phyloP scores from a whole-genome alignment of 2,797 vertebrate species.

The Gallinago nigripennis region DNA sequence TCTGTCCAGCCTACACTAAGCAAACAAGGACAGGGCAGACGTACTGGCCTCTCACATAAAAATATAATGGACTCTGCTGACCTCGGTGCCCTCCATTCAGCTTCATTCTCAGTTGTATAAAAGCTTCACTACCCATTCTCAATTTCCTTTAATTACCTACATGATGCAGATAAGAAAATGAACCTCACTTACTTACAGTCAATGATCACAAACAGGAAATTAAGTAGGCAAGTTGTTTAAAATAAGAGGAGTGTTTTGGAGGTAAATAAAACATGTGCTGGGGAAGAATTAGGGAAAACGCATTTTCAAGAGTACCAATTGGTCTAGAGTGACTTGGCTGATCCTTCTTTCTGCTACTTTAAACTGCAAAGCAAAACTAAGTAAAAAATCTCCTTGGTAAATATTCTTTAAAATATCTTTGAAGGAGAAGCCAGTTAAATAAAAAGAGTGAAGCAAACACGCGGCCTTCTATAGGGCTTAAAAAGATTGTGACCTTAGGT shows the following conservation, averaged over 20 bases:
- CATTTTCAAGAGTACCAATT: slow-evolving; percentile 13
- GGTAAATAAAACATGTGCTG: slow-evolving; percentile 74
- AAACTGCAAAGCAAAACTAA: slow-evolving; percentile 62
- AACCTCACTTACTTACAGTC: slow-evolving; percentile 83
- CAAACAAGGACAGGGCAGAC: slow-evolving; percentile 86
- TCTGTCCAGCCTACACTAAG: slow-evolving; percentile 83
- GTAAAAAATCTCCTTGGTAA: slow-evolving; percentile 74
- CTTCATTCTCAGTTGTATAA: slow-evolving; percentile 84
- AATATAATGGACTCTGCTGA: slow-evolving; percentile 85
- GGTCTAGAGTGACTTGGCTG: slow-evolving; percentile 28
- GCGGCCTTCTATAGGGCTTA: slow-evolving; percentile 74
- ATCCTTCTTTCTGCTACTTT: slow-evolving; percentile 65
- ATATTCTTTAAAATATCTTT: slow-evolving; percentile 75
- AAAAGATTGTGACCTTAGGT: slow-evolving; percentile 75
- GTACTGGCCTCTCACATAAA: slow-evolving; percentile 80
- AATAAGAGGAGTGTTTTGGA: slow-evolving; percentile 76
- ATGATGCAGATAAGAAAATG: slow-evolving; percentile 90
- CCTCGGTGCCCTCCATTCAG: slow-evolving; percentile 83
- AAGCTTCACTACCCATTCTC: slow-evolving; percentile 86
- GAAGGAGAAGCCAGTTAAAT: slow-evolving; percentile 66
- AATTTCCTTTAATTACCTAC: slow-evolving; percentile 92
- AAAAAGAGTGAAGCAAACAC: slow-evolving; percentile 71
- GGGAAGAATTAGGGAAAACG: slow-evolving; percentile 48
- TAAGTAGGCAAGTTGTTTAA: slow-evolving; percentile 82
- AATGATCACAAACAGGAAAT: slow-evolving; percentile 85